These are phyloP conservation scores for Typhlichthys eigenmanni DNA, from an alignment of 2,797 vertebrate species.

Conservation along the genomic window DNA sequence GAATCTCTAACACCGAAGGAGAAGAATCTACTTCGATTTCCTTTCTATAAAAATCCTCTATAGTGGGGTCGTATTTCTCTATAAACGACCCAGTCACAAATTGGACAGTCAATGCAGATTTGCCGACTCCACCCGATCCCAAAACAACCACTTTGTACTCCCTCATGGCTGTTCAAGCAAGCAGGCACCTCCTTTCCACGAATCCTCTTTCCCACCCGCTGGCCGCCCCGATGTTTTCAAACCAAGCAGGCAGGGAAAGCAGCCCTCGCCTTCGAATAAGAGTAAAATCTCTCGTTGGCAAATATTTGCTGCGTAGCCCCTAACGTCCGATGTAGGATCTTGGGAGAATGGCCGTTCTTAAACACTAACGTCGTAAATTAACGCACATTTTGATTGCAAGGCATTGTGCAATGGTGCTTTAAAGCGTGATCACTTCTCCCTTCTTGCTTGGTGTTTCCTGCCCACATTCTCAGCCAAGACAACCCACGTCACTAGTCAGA, in stretches of 20 bases:
- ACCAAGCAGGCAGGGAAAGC: constrained; percentile 53
- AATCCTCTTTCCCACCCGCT: constrained; percentile 55
- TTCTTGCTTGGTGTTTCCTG: constrained; percentile 73
- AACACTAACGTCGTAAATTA: constrained; percentile 48
- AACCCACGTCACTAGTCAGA: constrained; percentile 55
- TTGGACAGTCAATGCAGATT: constrained; percentile 91
- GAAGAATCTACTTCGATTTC: constrained; percentile 95
- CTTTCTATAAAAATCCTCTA: constrained; percentile 94
- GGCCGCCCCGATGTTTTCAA: constrained; percentile 72
- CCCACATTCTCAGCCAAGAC: constrained; percentile 70
- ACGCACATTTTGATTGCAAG: constrained; percentile 54
- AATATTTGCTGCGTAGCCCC: constrained; percentile 28
- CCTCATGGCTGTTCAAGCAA: constrained; percentile 76
- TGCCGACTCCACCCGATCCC: constrained; percentile 91
- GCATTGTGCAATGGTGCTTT: constrained; percentile 58
- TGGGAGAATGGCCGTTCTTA: constrained; percentile 36
- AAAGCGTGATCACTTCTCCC: constrained; percentile 70
- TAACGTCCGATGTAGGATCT: constrained; percentile 35
- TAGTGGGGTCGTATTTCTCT: constrained; percentile 93
- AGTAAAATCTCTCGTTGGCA: constrained; percentile 36
- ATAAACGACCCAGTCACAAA: constrained; percentile 94
- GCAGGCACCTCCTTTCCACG: constrained; percentile 64
- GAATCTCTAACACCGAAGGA: constrained; percentile 92
- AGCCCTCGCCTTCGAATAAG: constrained; percentile 39
- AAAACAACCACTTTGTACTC: constrained; percentile 95